Evolutionary conservation across 2,797 vertebrate genomes (phyloP).

Genomic region (Bothrops alternatus): DNA sequence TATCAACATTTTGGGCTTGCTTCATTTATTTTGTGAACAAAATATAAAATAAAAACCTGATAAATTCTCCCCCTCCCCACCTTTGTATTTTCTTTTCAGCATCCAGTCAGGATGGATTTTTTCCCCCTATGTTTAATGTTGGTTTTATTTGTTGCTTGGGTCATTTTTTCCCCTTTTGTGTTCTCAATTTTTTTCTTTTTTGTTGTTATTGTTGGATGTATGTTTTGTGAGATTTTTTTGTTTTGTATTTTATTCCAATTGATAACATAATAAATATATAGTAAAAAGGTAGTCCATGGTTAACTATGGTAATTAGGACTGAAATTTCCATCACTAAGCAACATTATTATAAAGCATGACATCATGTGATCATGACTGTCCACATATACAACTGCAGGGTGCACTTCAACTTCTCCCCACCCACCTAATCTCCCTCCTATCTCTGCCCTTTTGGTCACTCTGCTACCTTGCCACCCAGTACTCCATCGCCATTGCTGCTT

Average conservation of each 20-base stretch:
- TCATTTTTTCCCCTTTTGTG: no score
- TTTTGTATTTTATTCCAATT: no score
- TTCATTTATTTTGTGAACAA: neutral
- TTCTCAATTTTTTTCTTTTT: no score
- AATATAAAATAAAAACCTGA: neutral
- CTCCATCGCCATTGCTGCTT: neutral
- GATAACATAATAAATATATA: no score
- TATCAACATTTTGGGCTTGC: neutral
- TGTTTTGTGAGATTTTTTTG: no score
- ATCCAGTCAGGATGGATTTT: no score
- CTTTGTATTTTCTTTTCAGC: no score
- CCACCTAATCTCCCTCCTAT: neutral
- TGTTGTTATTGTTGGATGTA: no score
- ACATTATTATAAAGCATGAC: neutral
- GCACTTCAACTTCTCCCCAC: neutral
- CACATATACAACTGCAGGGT: neutral
- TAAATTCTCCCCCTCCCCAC: no score
- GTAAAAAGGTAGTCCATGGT: neutral
- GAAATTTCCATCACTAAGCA: neutral
- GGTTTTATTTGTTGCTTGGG: no score
- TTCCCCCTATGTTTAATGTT: no score
- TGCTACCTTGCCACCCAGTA: neutral
- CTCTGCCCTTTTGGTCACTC: neutral
- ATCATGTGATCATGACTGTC: neutral
- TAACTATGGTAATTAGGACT: neutral